Evolutionary conservation across 2,797 vertebrate genomes (phyloP).

Genomic region (Botia kubotai): DNA sequence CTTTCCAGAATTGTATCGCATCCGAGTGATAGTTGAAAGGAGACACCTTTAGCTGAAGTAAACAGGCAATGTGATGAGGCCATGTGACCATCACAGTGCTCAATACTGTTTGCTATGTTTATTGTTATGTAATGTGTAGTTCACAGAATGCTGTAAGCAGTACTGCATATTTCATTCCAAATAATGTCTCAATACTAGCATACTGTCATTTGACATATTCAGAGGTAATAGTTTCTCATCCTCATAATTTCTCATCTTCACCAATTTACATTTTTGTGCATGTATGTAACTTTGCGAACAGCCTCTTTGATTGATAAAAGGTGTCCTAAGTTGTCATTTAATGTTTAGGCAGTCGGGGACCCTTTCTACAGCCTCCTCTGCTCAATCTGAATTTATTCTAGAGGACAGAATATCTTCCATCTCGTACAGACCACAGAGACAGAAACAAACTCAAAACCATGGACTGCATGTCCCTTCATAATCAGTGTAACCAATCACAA

Average conservation of each 20-base stretch:
- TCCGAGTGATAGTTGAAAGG: not conserved
- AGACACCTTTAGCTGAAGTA: not conserved
- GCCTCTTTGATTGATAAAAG: too few species aligned
- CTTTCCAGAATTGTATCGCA: too few species aligned
- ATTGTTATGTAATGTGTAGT: not conserved
- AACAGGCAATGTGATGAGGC: not conserved
- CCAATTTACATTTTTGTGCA: too few species aligned
- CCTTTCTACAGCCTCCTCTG: not conserved
- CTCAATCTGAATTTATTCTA: conserved; percentile 53
- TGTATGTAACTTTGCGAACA: too few species aligned
- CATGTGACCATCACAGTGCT: not conserved
- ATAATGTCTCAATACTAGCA: not conserved
- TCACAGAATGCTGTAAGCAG: not conserved
- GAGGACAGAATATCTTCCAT: not conserved
- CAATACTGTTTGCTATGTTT: not conserved
- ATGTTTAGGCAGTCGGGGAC: not conserved
- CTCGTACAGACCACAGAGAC: not conserved
- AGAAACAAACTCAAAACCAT: not conserved
- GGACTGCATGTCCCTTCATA: not conserved
- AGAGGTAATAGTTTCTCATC: not conserved
- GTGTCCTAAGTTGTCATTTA: too few species aligned
- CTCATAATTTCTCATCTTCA: too few species aligned
- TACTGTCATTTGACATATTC: not conserved
- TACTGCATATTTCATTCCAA: not conserved
- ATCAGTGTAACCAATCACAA: not conserved